These are phyloP conservation scores for Oscarella lobularis DNA, from an alignment of 37 sponge, comb jelly and placozoan species.

Conservation along the genomic window DNA sequence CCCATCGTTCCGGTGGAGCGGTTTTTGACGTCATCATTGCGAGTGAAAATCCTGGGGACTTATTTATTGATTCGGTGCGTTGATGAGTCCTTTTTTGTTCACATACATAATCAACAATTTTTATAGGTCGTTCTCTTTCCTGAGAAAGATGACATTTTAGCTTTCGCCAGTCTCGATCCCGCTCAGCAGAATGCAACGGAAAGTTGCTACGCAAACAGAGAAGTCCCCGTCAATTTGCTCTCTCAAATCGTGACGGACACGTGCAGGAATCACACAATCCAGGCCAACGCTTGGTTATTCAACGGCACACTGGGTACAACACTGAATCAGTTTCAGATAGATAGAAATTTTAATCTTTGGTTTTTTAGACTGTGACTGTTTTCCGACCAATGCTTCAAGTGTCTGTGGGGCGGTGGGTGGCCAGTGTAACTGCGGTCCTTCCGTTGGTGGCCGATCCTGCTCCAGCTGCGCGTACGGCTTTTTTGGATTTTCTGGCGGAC, in stretches of 20 bases:
- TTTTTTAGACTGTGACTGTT: background rate
- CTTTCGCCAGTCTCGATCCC: too few species aligned
- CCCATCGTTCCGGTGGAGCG: background rate
- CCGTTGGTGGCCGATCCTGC: background rate
- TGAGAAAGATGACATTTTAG: too few species aligned
- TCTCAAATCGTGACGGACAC: too few species aligned
- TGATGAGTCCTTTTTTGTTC: too few species aligned
- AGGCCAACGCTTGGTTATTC: background rate
- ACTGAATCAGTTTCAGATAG: too few species aligned
- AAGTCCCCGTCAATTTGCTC: too few species aligned
- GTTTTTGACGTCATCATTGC: background rate
- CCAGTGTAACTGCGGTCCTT: background rate
- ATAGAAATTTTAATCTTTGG: too few species aligned
- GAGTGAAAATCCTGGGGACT: background rate
- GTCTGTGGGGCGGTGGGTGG: background rate
- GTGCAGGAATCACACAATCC: background rate
- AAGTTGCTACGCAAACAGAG: background rate
- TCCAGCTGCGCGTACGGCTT: background rate
- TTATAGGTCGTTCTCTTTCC: too few species aligned
- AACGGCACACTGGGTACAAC: background rate
- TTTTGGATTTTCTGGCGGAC: background rate
- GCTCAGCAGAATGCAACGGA: background rate
- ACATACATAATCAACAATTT: too few species aligned
- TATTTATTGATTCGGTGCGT: background rate
- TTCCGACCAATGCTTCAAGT: conserved; percentile 2